Evolutionary conservation across 2,888 invertebrate genomes (phyloP), one percentile per base, ranked within the genome.

Genomic region (Aphidoletes aphidimyza): DNA sequence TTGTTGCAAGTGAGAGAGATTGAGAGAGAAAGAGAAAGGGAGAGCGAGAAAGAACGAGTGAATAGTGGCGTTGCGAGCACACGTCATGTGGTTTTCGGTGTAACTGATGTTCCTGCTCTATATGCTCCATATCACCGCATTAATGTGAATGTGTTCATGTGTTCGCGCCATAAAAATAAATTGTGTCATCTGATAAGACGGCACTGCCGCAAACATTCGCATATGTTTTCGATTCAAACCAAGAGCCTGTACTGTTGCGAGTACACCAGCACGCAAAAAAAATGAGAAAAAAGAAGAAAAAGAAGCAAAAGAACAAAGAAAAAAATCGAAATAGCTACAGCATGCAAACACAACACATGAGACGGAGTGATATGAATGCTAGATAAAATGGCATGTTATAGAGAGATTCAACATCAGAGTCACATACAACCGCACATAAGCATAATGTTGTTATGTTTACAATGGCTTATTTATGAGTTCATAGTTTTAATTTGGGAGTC

Each of bases 111-210:
- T 69, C 34, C 30, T 69, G 14, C n/a, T 30, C 69, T 14, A 69
- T n/a, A n/a, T 69, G 69, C 69, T 14, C 14, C 69, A 69, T 69
- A 69, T 6, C 30, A 69, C 34, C 69, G 69, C 34, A 69, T 69
- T 69, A 34, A 69, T 30, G 54, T 54, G 54, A n/a, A 54, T 54
- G 34, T 69, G 69, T 69, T 69, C 69, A 69, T 69, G 69, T 69
- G 69, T 69, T 69, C 34, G 34, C 69, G 69, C 69, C 69, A 69
- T 69, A 69, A 69, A 69, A 69, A 69, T 69, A 69, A 69, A 69
- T 69, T 69, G 69, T 69, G 69, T 69, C 69, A 69, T 69, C 69
- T 69, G 69, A 69, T 69, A 69, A 69, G 34, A 69, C 17, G 69
- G 30, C 30, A 30, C 34, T 69, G 69, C 30, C 69, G 34, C 26